Evolutionary conservation across 2,113 vertebrate genomes (phyloP).

Genomic region (Aspiorhynchus laticeps): DNA sequence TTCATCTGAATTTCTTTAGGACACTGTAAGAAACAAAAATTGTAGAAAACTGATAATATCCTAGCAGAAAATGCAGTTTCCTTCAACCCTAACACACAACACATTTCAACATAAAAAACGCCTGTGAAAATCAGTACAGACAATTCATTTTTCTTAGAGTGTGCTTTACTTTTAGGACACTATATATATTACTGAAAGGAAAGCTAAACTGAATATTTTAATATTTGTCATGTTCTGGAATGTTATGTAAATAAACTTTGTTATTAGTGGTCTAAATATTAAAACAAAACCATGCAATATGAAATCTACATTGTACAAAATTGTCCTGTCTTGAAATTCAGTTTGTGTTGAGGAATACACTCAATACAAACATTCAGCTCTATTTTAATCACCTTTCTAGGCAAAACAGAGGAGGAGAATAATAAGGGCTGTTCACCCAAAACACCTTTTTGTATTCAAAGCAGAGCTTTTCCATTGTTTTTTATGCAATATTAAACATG

Average conservation of each 20-base stretch:
- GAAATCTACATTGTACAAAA: background rate
- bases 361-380: background rate
- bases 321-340: background rate
- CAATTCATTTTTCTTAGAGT: no score
- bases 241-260: constrained; percentile 3
- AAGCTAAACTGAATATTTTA: background rate
- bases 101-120: background rate
- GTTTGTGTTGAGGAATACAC: background rate
- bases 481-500: background rate
- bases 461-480: background rate
- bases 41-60: no score
- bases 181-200: background rate
- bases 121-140: background rate
- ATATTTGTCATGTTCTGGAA: background rate
- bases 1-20: background rate
- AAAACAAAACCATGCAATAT: background rate
- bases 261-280: background rate
- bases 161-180: background rate
- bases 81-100: no score
- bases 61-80: no score
- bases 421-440: background rate
- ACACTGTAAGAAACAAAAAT: no score
- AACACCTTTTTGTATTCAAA: background rate
- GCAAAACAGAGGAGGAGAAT: background rate
- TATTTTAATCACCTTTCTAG: constrained; percentile 1